Base-by-base conservation (phyloP, 2,113 vertebrate genomes). In the Rutilus rutilus region DNA sequence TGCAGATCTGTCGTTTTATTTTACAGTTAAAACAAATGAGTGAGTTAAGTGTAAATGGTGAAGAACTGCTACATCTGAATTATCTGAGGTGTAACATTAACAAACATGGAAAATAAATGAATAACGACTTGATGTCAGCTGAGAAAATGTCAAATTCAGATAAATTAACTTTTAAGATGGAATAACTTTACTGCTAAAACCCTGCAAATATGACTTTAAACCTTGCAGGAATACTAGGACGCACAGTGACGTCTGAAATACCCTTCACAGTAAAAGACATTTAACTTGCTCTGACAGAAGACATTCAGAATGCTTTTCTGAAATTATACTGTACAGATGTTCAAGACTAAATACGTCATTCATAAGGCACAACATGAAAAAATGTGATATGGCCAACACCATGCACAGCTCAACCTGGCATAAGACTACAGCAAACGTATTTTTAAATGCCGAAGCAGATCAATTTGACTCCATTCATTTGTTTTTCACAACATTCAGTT, bases 311-410 rank as follows among this genome's bases (percentile, higher is more conserved):
- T 23, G n/a, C n/a, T 14, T 74, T 74, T 47, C 21, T 73, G 11
- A 25, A 25, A 47, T 75, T 75, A 47, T 47, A 75, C 73, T 75
- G 39, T 75, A 75, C 73, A 75, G n/a, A 75, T 75, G 42, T 6
- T 25, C 11, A 4, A 25, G 42, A 47, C 39, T 73, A 25, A 45
- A 73, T 73, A 73, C 69, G 21, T 21, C 5, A 54, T 6, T 54
- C 17, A 54, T 54, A 57, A 57, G 19, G 54, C 54, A 57, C 54
- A 57, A 74, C 42, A 45, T 45, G 2, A 8, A n/a, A 74, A 11
- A 6, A 14, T 64, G 3, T 7, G 2, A 25, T 45, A 47, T 50
- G 42, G 71, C 42, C 71, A 42, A 42, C 36, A 71, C 67, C 67
- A 15, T 75, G n/a, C 19, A 50, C 71, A 78, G n/a, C 54, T 59